A percentile compares a stretch with the other conserved stretches of the same genome.
These are phyloP conservation scores for Esperia sulphurella DNA, from an alignment of 2,888 invertebrate species.

Conservation along the genomic window DNA sequence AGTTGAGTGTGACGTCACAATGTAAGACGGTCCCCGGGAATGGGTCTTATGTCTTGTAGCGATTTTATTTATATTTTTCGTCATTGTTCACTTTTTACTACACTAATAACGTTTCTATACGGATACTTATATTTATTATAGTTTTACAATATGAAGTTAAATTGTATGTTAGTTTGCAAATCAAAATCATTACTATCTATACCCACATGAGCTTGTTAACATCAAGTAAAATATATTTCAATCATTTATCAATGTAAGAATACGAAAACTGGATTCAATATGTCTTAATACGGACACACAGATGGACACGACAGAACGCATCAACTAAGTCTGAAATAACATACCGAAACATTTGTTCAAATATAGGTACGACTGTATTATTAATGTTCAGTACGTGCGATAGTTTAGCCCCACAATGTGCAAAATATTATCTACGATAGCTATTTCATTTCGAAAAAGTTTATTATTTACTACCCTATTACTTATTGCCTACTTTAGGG, in stretches of 20 bases:
- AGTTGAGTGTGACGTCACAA: background rate
- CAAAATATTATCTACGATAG: no score
- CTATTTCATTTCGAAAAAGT: no score
- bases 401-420: no score
- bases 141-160: no score
- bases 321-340: background rate
- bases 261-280: no score
- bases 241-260: no score
- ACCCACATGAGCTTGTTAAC: background rate
- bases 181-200: background rate
- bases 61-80: constrained; percentile 17
- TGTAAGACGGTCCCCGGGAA: background rate
- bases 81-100: constrained; percentile 18
- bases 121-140: no score
- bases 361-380: background rate
- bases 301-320: background rate
- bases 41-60: constrained; percentile 15
- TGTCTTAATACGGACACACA: background rate
- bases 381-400: no score
- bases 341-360: background rate
- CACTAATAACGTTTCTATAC: no score
- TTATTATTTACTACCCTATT: no score
- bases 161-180: background rate
- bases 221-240: background rate
- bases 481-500: no score